phyloP scores from a whole-genome alignment of 2,113 vertebrate species.

The Aegotheles bennettii region DNA sequence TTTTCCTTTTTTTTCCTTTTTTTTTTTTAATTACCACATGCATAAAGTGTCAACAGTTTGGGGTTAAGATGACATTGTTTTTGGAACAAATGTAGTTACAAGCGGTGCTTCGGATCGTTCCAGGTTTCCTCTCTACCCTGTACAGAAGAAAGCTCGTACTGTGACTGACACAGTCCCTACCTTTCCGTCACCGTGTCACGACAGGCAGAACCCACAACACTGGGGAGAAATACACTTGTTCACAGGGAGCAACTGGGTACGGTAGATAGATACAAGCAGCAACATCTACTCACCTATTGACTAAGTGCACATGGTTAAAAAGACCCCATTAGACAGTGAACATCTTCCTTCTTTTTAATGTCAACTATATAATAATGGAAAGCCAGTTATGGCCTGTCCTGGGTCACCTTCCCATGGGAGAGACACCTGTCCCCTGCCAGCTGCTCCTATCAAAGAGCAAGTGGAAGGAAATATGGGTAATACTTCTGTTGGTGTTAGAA shows the following conservation, averaged over 20 bases:
- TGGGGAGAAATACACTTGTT: slow-evolving; percentile 53
- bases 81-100: slow-evolving; percentile 53
- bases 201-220: slow-evolving; percentile 60
- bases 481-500: neutral
- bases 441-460: neutral
- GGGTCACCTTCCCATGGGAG: neutral
- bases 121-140: slow-evolving; percentile 31
- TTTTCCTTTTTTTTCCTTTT: slow-evolving; percentile 35
- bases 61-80: slow-evolving; percentile 56
- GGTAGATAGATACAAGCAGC: slow-evolving; percentile 66
- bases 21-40: slow-evolving; percentile 64
- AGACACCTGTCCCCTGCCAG: neutral
- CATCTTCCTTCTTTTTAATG: neutral
- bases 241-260: slow-evolving; percentile 62
- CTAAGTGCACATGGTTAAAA: slow-evolving; percentile 59
- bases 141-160: slow-evolving; percentile 29
- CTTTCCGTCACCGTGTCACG: neutral
- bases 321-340: slow-evolving; percentile 17
- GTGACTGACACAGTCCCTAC: neutral
- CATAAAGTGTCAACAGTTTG: slow-evolving; percentile 72
- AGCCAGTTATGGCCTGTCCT: neutral
- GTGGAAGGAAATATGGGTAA: neutral
- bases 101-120: slow-evolving; percentile 28
- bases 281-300: slow-evolving; percentile 65
- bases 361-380: neutral